phyloP scores from a whole-genome alignment of 2,797 vertebrate genomes.

The Leptodactylus fallax region DNA sequence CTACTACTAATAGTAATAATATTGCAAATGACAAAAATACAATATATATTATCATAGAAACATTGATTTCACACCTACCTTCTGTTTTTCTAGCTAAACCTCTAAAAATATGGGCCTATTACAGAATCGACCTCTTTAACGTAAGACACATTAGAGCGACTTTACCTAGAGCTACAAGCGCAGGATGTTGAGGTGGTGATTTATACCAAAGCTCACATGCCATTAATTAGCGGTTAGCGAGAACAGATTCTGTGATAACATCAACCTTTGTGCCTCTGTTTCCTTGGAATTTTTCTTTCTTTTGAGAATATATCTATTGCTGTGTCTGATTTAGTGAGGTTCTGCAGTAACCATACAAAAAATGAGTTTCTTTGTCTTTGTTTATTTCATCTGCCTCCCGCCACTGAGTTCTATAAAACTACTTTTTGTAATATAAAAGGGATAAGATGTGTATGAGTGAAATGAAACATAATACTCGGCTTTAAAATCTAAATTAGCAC shows the following conservation, averaged over 20 bases:
- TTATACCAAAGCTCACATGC: conserved; percentile 9
- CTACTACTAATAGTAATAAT: not conserved
- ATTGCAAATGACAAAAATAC: not conserved
- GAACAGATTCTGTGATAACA: not conserved
- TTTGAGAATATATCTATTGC: not conserved
- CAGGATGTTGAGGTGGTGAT: not conserved
- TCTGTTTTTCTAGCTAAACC: not conserved
- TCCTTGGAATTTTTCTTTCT: not conserved
- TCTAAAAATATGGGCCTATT: not conserved
- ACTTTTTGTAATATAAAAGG: conserved; percentile 4
- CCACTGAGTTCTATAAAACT: not conserved
- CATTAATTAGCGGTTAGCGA: not conserved
- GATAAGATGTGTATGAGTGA: not conserved
- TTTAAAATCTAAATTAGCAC: conserved; percentile 42
- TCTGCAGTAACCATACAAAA: not conserved
- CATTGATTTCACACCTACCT: not conserved
- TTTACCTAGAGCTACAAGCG: not conserved
- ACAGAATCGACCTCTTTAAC: not conserved
- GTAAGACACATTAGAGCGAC: not conserved
- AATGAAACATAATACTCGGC: conserved; percentile 14
- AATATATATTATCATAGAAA: not conserved
- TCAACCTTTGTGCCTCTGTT: not conserved
- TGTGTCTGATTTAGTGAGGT: not conserved
- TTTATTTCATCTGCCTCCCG: not conserved
- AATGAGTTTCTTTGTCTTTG: not conserved